phyloP scores from a whole-genome alignment of 1,140 invertebrate genomes.

The Sipha flava region DNA sequence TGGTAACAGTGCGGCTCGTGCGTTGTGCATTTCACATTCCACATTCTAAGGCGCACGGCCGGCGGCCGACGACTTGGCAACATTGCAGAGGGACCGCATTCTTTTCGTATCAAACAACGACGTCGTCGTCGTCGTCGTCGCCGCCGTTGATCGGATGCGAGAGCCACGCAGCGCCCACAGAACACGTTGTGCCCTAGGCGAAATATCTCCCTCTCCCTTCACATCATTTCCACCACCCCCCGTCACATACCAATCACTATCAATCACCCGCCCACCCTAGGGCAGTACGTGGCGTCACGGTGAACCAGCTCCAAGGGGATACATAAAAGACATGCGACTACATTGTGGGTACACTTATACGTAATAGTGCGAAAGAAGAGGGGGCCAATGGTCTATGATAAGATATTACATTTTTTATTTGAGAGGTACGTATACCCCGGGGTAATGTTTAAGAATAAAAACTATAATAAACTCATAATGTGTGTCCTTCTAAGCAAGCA shows the following conservation, averaged over 20 bases:
- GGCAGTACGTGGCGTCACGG: conserved; percentile 45
- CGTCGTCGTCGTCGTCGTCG: conserved; percentile 11
- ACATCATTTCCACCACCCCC: conserved; percentile 40
- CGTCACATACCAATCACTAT: neutral
- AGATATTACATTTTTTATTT: neutral
- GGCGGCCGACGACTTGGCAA: neutral
- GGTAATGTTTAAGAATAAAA: neutral
- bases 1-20: conserved; percentile 25
- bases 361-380: no score
- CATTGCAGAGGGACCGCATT: conserved; percentile 29
- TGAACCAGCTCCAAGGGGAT: neutral
- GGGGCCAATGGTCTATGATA: neutral
- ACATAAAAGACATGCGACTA: neutral
- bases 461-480: neutral
- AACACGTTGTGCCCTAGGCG: conserved; percentile 20
- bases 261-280: conserved; percentile 41
- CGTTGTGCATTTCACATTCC: conserved; percentile 28
- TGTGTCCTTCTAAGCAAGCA: no score
- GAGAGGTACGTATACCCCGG: neutral
- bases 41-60: conserved; percentile 24
- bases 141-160: neutral
- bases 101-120: conserved; percentile 29
- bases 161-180: conserved; percentile 34
- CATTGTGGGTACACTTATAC: no score
- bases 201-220: neutral